Base-by-base conservation (phyloP, 2,888 invertebrate species). In the Habrosyne pyritoides region DNA sequence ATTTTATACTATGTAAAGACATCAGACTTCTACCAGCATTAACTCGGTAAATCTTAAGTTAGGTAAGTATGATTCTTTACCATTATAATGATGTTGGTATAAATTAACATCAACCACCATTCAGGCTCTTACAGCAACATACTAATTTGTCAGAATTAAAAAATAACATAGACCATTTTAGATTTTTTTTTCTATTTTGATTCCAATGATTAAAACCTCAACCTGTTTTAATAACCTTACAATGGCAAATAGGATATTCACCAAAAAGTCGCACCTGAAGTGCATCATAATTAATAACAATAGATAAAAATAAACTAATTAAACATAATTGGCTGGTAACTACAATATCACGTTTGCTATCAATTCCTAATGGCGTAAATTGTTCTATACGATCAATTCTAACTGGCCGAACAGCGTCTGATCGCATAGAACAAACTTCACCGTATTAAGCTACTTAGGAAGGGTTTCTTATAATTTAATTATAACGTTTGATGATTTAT, bases 261-360 rank as follows among this genome's bases (percentile, higher is more conserved):
- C 18, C 1, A 18, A 18, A 42, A 42, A 42, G 8, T 8, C 10
- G 7, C 28, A 28, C 10, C 8, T 2, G 6, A 28, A 2, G 8
- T 8, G 2, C 8, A 8, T 7, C 42, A 46, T 8, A 59, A 51
- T 59, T 51, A 49, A 53, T 59, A 61, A 60, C 58, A 63, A 54
- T 59, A 14, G 47, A 51, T 21, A 30, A 59, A 61, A 60, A 62
- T 54, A 49, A 46, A 54, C 55, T 33, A 57, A 56, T 60, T 61
- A 61, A 56, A 67, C 24, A 61, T 56, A 61, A 66, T 66, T 67
- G 66, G 70, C 73, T 67, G 81, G 81, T 81, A 81, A 80, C 80
- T 72, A 73, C 53, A 57, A 55, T 67, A 80, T 81, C 76, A 81
- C 77, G 68, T 66, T 55, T n/a, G 52, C 63, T 71, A 54, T 60